These are phyloP conservation scores for Thaumetopoea pityocampa DNA, from an alignment of 1,140 invertebrate genomes.

Conservation along the genomic window DNA sequence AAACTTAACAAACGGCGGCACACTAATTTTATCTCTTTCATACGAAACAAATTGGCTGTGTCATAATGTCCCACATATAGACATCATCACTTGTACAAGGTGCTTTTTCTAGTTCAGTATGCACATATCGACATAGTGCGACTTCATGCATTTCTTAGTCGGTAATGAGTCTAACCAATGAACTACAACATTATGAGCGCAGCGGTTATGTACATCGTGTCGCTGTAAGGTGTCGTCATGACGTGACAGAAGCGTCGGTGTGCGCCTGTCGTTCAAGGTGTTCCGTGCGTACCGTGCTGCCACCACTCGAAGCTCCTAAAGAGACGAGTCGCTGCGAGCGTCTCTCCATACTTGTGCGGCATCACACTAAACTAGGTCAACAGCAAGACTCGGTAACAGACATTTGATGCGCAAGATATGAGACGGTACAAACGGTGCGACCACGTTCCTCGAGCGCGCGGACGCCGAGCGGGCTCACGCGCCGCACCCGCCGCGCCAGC, in stretches of 20 bases:
- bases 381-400: conserved; percentile 66
- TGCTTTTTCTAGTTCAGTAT: conserved; percentile 51
- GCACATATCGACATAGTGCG: conserved; percentile 54
- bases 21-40: conserved; percentile 20
- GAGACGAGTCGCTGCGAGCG: conserved; percentile 55
- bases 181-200: conserved; percentile 55
- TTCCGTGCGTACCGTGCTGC: too few species aligned
- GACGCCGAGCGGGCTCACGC: too few species aligned
- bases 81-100: conserved; percentile 35
- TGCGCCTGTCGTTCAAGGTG: conserved; percentile 67
- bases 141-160: conserved; percentile 55
- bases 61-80: conserved; percentile 30
- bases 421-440: conserved; percentile 66
- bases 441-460: too few species aligned
- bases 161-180: conserved; percentile 47
- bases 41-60: conserved; percentile 8
- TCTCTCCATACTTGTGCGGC: conserved; percentile 55
- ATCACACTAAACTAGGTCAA: conserved; percentile 70
- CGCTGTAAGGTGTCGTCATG: conserved; percentile 36
- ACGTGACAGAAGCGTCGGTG: conserved; percentile 61
- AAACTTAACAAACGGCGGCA: too few species aligned
- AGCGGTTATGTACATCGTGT: conserved; percentile 66
- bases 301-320: conserved; percentile 64
- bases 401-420: conserved; percentile 65
- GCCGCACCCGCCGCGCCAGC: conserved; percentile 18